Base-by-base conservation (phyloP, 2,113 vertebrate genomes). In the Synchiropus splendidus region DNA sequence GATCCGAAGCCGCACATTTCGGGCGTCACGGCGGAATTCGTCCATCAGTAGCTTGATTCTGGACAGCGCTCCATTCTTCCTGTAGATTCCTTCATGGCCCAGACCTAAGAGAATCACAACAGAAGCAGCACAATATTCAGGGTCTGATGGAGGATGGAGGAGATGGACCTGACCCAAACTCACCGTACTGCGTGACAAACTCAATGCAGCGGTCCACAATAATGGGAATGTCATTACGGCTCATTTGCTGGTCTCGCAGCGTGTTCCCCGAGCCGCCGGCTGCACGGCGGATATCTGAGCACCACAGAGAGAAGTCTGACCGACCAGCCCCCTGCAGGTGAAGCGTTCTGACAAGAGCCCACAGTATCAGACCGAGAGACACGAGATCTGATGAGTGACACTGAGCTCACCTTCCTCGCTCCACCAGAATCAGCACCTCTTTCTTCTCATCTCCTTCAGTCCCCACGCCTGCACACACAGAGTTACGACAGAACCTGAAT, bases 191-290 rank as follows among this genome's bases (percentile, higher is more conserved):
- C 0, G 94, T 98, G 79, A 97, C 90, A 79, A 98, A 99, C 57
- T 92, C 90, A 0, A 99, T 90, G 74, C 95, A 99, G 83, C 93
- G 91, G 69, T 97, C 93, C 64, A 99, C 91, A 0, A 98, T 93
- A 74, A 99, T 97, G 58, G 95, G 95, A 51, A 99, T 94, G 81
- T 92, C 90, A 1, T 81, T 89, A 0, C 93, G 67, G 77, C 92
- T 98, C 66, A 99, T 87, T 83, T 99, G 95, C 78, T 99, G 95
- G 39, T 97, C 92, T 38, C 88, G 76, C 58, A 99, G 78, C 0
- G 87, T 72, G 0, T 94, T 95, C 0, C 92, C 92, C 2, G 86
- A 84, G 0, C 94, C 90, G 0, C 92, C 92, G 0, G 94, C 90
- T 0, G 92, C 91, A 0, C 85, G 87, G 64, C 85, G 89, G 62